Evolutionary conservation across 2,797 vertebrate species (phyloP), one percentile per base, ranked within the genome.

Genomic region (Xenopus petersii): DNA sequence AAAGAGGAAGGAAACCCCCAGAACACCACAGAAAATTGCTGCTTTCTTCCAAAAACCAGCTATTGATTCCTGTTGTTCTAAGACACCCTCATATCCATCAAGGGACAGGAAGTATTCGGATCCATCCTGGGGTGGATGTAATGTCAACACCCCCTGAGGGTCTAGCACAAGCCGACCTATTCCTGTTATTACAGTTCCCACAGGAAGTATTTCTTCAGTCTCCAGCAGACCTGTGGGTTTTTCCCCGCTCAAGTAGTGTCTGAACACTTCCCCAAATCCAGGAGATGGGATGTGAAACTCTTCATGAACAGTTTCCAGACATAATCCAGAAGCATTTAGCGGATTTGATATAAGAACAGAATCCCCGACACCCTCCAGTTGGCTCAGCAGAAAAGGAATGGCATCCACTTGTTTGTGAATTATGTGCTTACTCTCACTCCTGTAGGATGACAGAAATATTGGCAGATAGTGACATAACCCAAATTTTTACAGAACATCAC

Each of bases 141-240:
- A 90, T 17, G 80, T 87, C 90, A 79, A 94, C 75, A 17, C 85
- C 12, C 91, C 89, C 0, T 96, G 92, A 0, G 87, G 82, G 70
- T 93, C 91, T 69, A 95, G 79, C 49, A 87, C 86, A 59, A 96
- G 82, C 82, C 95, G 91, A 0, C 95, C 95, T 0, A 95, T 86
- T 6, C 93, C 94, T 0, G 93, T 97, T 59, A 96, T 83, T 64
- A 88, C 89, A 0, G 90, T 84, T 2, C 94, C 95, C 12, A 95
- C 93, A 13, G 93, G 92, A 60, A 96, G 90, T 88, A 96, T 93
- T 84, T 95, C 94, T 80, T 97, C 95, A 0, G 91, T 95, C 89
- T 97, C 94, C 81, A 97, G 84, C 74, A 94, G 90, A 51, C 95
- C 95, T 82, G 94, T 96, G 54, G 92, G 89, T 75, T 96, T 97